Percentiles rank a stretch among this genome's conserved stretches.
Conservation (phyloP, 2,797 vertebrate species). For the Enteromius thamalakanensis region DNA sequence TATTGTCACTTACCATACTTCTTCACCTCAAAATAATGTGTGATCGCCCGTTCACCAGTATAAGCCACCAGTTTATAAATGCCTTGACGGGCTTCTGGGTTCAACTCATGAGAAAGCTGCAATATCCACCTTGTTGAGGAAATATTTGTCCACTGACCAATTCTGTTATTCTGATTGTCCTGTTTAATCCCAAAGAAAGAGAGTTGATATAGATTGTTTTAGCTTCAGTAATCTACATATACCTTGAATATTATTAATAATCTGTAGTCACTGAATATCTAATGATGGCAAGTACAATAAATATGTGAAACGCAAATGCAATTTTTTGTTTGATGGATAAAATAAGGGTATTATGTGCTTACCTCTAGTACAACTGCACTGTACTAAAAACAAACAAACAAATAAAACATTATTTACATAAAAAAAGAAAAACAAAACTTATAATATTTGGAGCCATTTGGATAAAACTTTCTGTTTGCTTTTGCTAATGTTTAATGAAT, state of each 20-base stretch:
- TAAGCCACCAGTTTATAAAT: slow-evolving; percentile 13
- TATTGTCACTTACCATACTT: slow-evolving; percentile 55
- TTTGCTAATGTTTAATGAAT: too few species aligned
- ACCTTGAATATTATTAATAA: not conserved
- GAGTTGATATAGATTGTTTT: not conserved
- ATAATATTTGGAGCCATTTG: too few species aligned
- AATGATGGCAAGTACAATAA: not conserved
- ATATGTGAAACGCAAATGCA: not conserved
- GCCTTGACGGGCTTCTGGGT: slow-evolving; percentile 51
- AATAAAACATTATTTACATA: not conserved
- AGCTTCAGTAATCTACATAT: not conserved
- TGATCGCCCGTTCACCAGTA: not conserved
- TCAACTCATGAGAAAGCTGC: slow-evolving; percentile 52
- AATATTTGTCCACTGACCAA: slow-evolving; percentile 56
- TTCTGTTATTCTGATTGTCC: slow-evolving; percentile 48
- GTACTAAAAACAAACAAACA: slow-evolving; percentile 61
- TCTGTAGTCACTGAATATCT: not conserved
- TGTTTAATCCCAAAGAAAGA: slow-evolving; percentile 16
- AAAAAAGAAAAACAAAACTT: too few species aligned
- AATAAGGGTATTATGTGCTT: slow-evolving; percentile 43
- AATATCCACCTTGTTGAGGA: slow-evolving; percentile 49
- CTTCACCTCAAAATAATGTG: slow-evolving; percentile 47
- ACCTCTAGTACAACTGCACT: slow-evolving; percentile 65
- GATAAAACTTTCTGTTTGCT: too few species aligned
- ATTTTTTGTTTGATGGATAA: not conserved